phyloP scores from a whole-genome alignment of 2,888 invertebrate genomes.

The Brachyopa scutellaris region DNA sequence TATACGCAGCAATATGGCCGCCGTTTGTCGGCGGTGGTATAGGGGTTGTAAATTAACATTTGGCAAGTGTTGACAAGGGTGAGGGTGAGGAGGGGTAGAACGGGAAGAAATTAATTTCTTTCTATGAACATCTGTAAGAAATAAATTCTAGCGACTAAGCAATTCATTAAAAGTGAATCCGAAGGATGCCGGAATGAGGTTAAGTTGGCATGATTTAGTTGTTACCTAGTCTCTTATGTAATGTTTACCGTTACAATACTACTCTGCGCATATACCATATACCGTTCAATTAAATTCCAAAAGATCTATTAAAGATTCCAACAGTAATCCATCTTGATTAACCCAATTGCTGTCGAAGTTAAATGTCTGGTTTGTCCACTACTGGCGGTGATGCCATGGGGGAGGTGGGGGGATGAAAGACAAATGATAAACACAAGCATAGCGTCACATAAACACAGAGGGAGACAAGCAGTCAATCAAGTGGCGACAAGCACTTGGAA shows the following conservation, averaged over 20 bases:
- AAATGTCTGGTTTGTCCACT: conserved; percentile 6
- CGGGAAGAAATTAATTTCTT: conserved; percentile 56
- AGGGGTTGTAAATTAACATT: conserved; percentile 51
- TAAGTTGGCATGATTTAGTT: neutral
- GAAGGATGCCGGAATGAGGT: conserved; percentile 14
- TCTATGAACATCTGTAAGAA: conserved; percentile 49
- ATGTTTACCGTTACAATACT: too few relatives aligned
- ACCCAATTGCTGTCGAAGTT: conserved; percentile 56
- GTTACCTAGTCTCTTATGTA: too few relatives aligned
- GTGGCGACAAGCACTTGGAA: conserved; percentile 60
- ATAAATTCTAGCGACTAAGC: conserved; percentile 35
- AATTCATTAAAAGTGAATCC: neutral
- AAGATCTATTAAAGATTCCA: conserved; percentile 42
- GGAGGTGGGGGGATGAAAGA: neutral
- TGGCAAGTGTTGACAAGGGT: conserved; percentile 48
- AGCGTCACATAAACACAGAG: neutral
- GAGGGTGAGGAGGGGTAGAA: too few relatives aligned
- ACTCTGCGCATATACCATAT: too few relatives aligned
- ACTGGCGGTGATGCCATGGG: neutral
- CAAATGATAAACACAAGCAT: conserved; percentile 13
- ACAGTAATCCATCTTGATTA: conserved; percentile 58
- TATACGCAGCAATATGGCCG: neutral
- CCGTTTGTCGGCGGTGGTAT: neutral
- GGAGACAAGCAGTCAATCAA: conserved; percentile 53
- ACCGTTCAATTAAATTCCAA: conserved; percentile 50